Percentiles rank a stretch among this genome's conserved stretches.
Conservation (phyloP, 2,113 vertebrate genomes). For the Otis tarda region DNA sequence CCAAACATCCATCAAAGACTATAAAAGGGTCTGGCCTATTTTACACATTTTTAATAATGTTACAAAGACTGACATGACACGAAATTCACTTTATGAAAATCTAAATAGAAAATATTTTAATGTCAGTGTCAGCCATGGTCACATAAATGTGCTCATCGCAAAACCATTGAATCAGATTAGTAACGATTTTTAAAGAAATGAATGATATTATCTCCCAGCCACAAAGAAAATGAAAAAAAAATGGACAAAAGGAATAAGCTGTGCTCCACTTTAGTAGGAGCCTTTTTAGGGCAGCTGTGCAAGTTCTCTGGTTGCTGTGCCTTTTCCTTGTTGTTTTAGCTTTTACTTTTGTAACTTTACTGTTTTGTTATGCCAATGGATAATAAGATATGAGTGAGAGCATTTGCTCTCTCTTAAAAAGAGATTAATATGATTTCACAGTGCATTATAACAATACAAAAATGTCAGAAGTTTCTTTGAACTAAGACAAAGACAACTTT, state of each 20-base stretch:
- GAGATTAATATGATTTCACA: not conserved
- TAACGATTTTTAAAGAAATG: not conserved
- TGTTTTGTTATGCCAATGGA: not conserved
- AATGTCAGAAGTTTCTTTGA: constrained; percentile 12
- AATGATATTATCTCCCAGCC: not conserved
- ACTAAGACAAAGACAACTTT: constrained; percentile 37
- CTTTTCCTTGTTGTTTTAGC: not conserved
- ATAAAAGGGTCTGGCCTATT: constrained; percentile 27
- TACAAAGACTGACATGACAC: not conserved
- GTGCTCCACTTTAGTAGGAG: not conserved
- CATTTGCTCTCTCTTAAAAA: not conserved
- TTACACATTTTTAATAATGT: constrained; percentile 27
- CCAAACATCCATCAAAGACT: constrained; percentile 22
- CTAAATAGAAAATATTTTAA: constrained; percentile 20
- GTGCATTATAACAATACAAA: not conserved
- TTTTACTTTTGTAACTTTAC: not conserved
- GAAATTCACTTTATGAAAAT: constrained; percentile 22
- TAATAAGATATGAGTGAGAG: not conserved
- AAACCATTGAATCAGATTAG: constrained; percentile 32
- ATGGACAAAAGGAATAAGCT: not conserved
- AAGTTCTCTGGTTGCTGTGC: not conserved
- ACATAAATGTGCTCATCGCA: not conserved
- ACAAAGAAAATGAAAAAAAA: not conserved
- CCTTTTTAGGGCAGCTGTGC: not conserved
- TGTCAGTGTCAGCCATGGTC: not conserved